Evolutionary conservation across 2,888 invertebrate species (phyloP), one percentile per base, ranked within the genome.

Genomic region (Idaea dimidiata): DNA sequence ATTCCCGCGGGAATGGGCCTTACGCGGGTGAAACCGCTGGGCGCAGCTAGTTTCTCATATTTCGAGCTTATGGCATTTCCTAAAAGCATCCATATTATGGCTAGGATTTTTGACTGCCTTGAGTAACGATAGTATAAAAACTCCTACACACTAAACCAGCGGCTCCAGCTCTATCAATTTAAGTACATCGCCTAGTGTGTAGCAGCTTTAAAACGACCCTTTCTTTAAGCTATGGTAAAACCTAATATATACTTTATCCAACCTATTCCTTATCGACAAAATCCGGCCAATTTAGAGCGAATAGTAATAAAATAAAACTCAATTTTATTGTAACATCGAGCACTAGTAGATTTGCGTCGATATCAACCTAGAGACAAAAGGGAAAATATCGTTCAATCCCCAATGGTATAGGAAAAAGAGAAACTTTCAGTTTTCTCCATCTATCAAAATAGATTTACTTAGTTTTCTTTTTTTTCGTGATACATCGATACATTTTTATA

Each of bases 261-360:
- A 43, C 43, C 43, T 7, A 43, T 43, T 14, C 43, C 43, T 43
- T 43, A 43, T 43, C 43, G 43, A 14, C 14, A 10, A 43, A 43
- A 43, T 14, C 43, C 43, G 14, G 10, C 43, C 43, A 43, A 43
- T 43, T 43, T 43, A 43, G 43, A 43, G 10, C 43, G 43, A 43
- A 43, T 43, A 43, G 43, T 43, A 43, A 43, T 43, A 43, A 43
- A 43, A 43, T 43, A 43, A 43, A 43, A 43, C 43, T 43, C 43
- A 43, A 43, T 43, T 43, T 43, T 43, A 43, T 43, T 43, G 43
- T 8, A 43, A 10, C 43, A 43, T 14, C 14, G 43, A 43, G 43
- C 43, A 43, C 43, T 10, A 43, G 43, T 43, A 43, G 43, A 43
- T 43, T 43, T 43, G 43, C 43, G 43, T 43, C 8, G 43, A 43